phyloP scores from a whole-genome alignment of 2,797 vertebrate species.

The Hoplostethus atlanticus region DNA sequence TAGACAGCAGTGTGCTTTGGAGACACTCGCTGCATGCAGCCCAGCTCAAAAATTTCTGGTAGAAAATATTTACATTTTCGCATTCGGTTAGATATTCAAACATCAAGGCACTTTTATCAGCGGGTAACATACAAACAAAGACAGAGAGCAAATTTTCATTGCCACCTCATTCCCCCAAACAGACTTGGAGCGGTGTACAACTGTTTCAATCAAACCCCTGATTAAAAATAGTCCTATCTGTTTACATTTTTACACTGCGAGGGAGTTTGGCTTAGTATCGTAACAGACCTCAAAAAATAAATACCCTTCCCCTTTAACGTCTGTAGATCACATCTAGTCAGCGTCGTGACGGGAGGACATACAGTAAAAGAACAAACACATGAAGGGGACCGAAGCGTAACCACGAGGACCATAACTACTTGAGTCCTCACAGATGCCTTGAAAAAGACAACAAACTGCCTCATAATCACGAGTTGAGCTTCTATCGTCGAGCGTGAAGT shows the following conservation, averaged over 20 bases:
- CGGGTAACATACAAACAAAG: conserved; percentile 70
- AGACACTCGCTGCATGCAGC: conserved; percentile 77
- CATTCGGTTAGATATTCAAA: conserved; percentile 76
- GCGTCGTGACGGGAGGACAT: conserved; percentile 34
- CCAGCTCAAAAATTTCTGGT: conserved; percentile 77
- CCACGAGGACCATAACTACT: conserved; percentile 16
- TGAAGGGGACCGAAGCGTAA: conserved; percentile 24
- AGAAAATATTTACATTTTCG: conserved; percentile 84
- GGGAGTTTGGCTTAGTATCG: conserved; percentile 28
- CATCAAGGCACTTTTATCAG: conserved; percentile 78
- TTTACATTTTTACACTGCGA: conserved; percentile 23
- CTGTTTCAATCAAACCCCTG: conserved; percentile 64
- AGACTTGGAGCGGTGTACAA: conserved; percentile 54
- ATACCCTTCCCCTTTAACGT: conserved; percentile 45
- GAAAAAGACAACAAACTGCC: conserved; percentile 55
- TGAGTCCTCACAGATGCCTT: conserved; percentile 37
- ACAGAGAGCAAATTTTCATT: conserved; percentile 66
- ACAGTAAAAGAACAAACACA: conserved; percentile 39
- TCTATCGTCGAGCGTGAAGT: conserved; percentile 58
- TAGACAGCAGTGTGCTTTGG: conserved; percentile 84
- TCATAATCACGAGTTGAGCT: conserved; percentile 30
- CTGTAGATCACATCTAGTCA: conserved; percentile 50
- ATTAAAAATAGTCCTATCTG: conserved; percentile 53
- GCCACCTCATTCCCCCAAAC: conserved; percentile 74
- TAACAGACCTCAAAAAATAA: conserved; percentile 33